Conservation (phyloP, 2,888 invertebrate genomes). For the Lacanobia oleracea region DNA sequence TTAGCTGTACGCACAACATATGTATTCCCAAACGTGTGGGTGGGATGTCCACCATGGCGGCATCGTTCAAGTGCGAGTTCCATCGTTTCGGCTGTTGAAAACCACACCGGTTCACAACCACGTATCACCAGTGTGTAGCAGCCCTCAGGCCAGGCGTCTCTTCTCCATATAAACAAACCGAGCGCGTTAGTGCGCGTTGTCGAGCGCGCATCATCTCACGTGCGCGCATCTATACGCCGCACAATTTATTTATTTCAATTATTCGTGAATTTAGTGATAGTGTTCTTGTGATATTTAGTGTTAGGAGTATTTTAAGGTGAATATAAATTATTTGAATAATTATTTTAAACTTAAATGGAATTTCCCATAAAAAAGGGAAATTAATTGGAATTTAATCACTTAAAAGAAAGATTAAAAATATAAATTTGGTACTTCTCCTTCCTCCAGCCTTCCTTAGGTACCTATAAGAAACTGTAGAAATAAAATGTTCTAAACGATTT, state of each 20-base stretch:
- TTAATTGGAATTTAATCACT: too few species aligned
- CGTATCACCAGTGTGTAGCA: slow-evolving; percentile 33
- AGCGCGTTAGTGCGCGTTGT: slow-evolving; percentile 70
- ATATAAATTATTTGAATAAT: slow-evolving; percentile 4
- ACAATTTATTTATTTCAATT: slow-evolving; percentile 44
- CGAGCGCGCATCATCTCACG: slow-evolving; percentile 72
- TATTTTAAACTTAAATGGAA: not conserved
- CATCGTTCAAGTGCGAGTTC: too few species aligned
- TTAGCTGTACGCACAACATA: too few species aligned
- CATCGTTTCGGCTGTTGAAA: too few species aligned
- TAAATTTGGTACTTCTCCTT: too few species aligned
- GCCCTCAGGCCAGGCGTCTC: slow-evolving; percentile 51
- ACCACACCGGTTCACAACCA: not conserved
- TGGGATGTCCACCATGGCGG: too few species aligned
- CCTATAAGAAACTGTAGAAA: too few species aligned
- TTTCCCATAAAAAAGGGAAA: not conserved
- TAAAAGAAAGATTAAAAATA: too few species aligned
- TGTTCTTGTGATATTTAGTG: slow-evolving; percentile 45
- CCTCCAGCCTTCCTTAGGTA: too few species aligned
- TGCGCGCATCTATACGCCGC: slow-evolving; percentile 66
- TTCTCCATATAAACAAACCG: slow-evolving; percentile 73
- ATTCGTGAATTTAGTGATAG: slow-evolving; percentile 61
- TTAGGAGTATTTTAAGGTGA: slow-evolving; percentile 45
- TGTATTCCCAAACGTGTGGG: too few species aligned
- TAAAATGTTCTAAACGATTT: too few species aligned